These are phyloP conservation scores for Noctuana brunneofusca DNA, from an alignment of 2,888 invertebrate species.

Conservation along the genomic window DNA sequence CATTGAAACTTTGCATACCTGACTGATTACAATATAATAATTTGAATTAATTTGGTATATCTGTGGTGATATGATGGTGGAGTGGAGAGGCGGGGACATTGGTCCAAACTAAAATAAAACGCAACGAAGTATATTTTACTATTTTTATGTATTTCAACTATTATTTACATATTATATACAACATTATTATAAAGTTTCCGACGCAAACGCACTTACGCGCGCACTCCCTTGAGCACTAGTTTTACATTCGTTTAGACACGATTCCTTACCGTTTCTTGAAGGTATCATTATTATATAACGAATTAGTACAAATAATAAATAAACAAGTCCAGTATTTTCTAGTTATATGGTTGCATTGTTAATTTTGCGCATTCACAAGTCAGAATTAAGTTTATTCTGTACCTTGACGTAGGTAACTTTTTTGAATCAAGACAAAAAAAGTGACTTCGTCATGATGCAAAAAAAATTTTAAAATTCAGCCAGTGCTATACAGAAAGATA, in stretches of 20 bases:
- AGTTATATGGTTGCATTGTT: constrained; percentile 9
- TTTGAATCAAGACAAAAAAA: neutral
- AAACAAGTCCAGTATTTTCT: constrained; percentile 18
- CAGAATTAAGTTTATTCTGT: neutral
- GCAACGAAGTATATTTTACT: constrained; percentile 51
- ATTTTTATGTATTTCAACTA: constrained; percentile 77
- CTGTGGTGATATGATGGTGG: no score
- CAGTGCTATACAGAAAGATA: neutral
- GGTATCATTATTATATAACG: constrained; percentile 71
- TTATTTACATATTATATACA: constrained; percentile 82
- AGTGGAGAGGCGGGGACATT: no score
- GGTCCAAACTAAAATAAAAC: constrained; percentile 41
- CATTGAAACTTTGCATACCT: no score
- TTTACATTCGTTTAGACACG: constrained; percentile 42
- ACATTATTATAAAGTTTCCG: constrained; percentile 55
- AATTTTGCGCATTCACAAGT: neutral
- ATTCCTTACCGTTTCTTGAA: constrained; percentile 54
- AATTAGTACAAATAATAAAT: constrained; percentile 24
- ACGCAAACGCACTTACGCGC: constrained; percentile 59
- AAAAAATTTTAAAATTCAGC: neutral
- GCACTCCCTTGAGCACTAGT: constrained; percentile 71
- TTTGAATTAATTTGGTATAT: no score
- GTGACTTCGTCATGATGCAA: neutral
- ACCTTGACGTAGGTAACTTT: neutral
- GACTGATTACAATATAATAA: no score